Evolutionary conservation across 2,888 invertebrate species (phyloP).

Genomic region (Orthosia cruda): DNA sequence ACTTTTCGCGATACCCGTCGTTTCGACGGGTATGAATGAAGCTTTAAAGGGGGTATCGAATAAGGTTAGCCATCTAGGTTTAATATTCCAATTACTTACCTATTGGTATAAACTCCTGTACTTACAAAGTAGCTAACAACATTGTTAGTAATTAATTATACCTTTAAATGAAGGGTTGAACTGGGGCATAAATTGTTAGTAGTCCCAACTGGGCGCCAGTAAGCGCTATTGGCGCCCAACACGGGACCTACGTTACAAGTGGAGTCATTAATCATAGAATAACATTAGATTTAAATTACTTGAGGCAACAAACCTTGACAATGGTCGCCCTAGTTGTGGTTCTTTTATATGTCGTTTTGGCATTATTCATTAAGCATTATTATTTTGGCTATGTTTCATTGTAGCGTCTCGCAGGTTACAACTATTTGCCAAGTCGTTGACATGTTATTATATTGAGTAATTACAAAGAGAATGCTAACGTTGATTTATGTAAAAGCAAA

Average conservation of each 20-base stretch:
- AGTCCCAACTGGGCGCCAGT: slow-evolving; percentile 55
- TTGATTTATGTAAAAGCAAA: background rate
- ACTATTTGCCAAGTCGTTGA: background rate
- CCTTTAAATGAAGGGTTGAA: slow-evolving; percentile 43
- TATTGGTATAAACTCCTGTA: slow-evolving; percentile 9
- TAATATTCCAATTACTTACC: slow-evolving; percentile 8
- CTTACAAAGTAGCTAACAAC: background rate
- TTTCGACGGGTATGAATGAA: too few species aligned
- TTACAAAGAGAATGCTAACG: too few species aligned
- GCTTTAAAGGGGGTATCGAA: too few species aligned
- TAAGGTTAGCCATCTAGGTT: background rate
- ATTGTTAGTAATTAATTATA: slow-evolving; percentile 41
- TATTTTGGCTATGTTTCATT: background rate
- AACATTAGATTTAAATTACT: slow-evolving; percentile 47
- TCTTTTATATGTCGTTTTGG: slow-evolving; percentile 38
- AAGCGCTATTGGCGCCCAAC: slow-evolving; percentile 53
- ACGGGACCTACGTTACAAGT: slow-evolving; percentile 41
- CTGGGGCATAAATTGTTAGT: slow-evolving; percentile 33
- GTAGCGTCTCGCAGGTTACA: background rate
- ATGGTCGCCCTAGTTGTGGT: slow-evolving; percentile 25
- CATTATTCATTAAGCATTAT: slow-evolving; percentile 19
- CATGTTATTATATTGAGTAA: background rate
- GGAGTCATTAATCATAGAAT: slow-evolving; percentile 53
- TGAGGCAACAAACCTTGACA: slow-evolving; percentile 33
- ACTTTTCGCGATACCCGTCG: too few species aligned